Conservation (phyloP, 2,888 invertebrate genomes). For the Rhamnusium bicolor region DNA sequence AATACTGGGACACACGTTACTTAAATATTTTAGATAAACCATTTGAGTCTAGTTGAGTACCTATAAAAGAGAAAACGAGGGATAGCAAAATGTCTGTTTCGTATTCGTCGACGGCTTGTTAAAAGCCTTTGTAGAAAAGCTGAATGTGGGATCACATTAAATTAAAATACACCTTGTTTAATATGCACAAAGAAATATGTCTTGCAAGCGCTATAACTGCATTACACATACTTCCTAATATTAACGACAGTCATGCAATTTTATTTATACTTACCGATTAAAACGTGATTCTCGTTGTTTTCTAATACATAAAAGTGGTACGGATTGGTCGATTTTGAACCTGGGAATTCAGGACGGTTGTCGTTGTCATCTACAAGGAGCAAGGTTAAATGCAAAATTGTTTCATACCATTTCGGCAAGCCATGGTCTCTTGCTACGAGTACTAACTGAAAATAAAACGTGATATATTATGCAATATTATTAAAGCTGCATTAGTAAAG, state of each 20-base stretch:
- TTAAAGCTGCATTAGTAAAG: too few relatives aligned
- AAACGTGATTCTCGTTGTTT: constrained; percentile 77
- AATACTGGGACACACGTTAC: neutral
- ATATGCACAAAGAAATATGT: neutral
- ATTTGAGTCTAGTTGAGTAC: neutral
- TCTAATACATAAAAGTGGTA: constrained; percentile 83
- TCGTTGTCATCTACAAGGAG: constrained; percentile 86
- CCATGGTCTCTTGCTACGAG: constrained; percentile 90
- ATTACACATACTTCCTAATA: neutral
- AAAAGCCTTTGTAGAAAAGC: neutral
- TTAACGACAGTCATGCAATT: neutral
- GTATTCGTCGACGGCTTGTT: neutral
- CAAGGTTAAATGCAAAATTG: constrained; percentile 82
- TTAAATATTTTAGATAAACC: neutral
- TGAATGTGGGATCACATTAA: neutral
- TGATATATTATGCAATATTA: too few relatives aligned
- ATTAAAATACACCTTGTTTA: neutral
- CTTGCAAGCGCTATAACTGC: neutral
- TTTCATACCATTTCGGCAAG: constrained; percentile 85
- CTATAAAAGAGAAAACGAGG: neutral
- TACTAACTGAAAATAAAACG: constrained; percentile 81
- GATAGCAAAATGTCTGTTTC: neutral
- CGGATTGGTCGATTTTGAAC: constrained; percentile 73
- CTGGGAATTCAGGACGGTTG: constrained; percentile 84
- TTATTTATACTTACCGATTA: constrained; percentile 75